phyloP scores from a whole-genome alignment of 2,888 invertebrate species.

The Sesamia inferens region DNA sequence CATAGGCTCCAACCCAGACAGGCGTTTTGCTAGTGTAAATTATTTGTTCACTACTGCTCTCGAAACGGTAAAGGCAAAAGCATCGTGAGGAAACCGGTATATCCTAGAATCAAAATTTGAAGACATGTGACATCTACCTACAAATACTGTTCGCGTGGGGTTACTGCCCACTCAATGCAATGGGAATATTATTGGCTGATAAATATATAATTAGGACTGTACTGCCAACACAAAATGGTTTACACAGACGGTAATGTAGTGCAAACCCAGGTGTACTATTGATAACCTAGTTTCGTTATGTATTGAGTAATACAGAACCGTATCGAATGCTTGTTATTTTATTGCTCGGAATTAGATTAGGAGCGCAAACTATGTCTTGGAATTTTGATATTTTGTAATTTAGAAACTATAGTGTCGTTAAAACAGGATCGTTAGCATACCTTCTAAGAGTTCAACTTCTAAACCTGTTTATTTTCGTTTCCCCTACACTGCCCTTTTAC shows the following conservation, averaged over 20 bases:
- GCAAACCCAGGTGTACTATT: constrained; percentile 26
- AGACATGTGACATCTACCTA: background rate
- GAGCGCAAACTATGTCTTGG: constrained; percentile 29
- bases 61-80: background rate
- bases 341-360: constrained; percentile 34
- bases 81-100: background rate
- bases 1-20: background rate
- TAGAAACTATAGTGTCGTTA: constrained; percentile 7
- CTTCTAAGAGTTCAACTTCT: constrained; percentile 16
- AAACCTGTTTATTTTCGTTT: constrained; percentile 35
- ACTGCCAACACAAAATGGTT: background rate
- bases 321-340: constrained; percentile 35
- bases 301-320: constrained; percentile 43
- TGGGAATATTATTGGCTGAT: background rate
- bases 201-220: background rate
- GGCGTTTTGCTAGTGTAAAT: background rate
- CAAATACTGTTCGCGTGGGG: background rate
- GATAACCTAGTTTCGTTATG: constrained; percentile 65
- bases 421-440: constrained; percentile 37
- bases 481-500: constrained; percentile 1
- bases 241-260: constrained; percentile 2
- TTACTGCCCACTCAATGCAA: background rate
- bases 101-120: background rate
- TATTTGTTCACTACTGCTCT: background rate
- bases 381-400: constrained; percentile 42